Conservation (phyloP, 2,888 invertebrate genomes). For the Mesorhabditis sp. region DNA sequence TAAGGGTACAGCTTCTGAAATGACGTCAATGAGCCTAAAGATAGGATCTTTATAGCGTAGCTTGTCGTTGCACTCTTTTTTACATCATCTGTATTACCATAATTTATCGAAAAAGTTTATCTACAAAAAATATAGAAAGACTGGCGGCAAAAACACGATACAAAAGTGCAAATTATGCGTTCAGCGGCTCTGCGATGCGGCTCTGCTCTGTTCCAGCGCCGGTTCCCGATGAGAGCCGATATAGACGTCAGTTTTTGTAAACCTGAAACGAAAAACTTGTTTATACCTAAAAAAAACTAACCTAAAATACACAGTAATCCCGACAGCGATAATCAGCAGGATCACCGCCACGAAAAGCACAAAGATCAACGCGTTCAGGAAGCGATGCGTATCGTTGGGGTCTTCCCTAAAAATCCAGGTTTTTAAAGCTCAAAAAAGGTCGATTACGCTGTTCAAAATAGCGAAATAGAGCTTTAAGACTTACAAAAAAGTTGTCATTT, state of each 20-base stretch:
- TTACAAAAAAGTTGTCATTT: too few relatives aligned
- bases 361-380: conserved; percentile 33
- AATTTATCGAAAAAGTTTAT: too few relatives aligned
- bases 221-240: background rate
- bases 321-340: conserved; percentile 28
- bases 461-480: background rate
- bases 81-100: too few relatives aligned
- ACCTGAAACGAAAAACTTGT: background rate
- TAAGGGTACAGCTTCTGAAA: too few relatives aligned
- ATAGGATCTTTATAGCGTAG: too few relatives aligned
- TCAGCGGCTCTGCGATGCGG: too few relatives aligned
- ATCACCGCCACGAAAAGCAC: conserved; percentile 29
- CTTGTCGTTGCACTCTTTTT: too few relatives aligned
- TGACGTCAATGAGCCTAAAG: too few relatives aligned
- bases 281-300: conserved; percentile 8
- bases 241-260: background rate
- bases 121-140: too few relatives aligned
- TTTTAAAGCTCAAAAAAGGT: conserved; percentile 6
- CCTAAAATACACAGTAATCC: conserved; percentile 31
- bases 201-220: background rate
- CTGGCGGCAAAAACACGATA: too few relatives aligned
- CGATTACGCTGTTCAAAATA: too few relatives aligned
- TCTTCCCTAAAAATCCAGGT: background rate
- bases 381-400: conserved; percentile 1
- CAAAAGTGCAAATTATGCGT: background rate